A percentile compares a stretch with the other conserved stretches of the same genome.
Conservation (phyloP, 2,888 invertebrate species). For the Caenorhabditis imperialis region DNA sequence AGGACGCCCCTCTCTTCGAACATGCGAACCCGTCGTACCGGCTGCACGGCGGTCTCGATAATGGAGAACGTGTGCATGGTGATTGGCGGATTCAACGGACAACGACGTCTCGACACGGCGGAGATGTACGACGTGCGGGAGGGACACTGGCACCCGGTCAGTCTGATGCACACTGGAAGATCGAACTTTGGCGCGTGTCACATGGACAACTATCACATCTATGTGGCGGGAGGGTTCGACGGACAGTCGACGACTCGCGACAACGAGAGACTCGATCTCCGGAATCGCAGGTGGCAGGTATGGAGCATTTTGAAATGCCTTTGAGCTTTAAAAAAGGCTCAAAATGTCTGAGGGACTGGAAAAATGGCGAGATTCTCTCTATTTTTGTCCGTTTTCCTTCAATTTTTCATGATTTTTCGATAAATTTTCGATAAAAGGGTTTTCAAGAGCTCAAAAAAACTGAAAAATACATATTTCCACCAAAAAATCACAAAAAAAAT, state of each 20-base stretch:
- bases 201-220: slow-evolving; percentile 29
- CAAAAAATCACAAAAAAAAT: too few relatives aligned
- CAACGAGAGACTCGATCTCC: slow-evolving; percentile 46
- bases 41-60: slow-evolving; percentile 42
- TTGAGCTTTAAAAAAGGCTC: too few relatives aligned
- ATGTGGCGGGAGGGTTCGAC: slow-evolving; percentile 63
- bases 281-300: slow-evolving; percentile 49
- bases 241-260: slow-evolving; percentile 52
- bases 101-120: slow-evolving; percentile 46
- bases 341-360: too few relatives aligned
- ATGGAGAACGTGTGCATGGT: slow-evolving; percentile 46
- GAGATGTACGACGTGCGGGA: slow-evolving; percentile 60
- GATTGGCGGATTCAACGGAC: slow-evolving; percentile 59
- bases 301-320: too few relatives aligned
- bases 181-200: slow-evolving; percentile 46
- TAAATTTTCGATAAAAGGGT: too few relatives aligned
- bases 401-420: neutral
- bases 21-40: slow-evolving; percentile 58
- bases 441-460: neutral
- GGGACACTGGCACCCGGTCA: slow-evolving; percentile 56
- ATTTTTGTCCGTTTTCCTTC: neutral
- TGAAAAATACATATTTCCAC: too few relatives aligned
- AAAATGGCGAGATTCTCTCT: too few relatives aligned
- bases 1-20: slow-evolving; percentile 17
- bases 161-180: slow-evolving; percentile 51